phyloP scores from a whole-genome alignment of 2,888 invertebrate genomes.

The Kuschelorhynchus macadamiae region DNA sequence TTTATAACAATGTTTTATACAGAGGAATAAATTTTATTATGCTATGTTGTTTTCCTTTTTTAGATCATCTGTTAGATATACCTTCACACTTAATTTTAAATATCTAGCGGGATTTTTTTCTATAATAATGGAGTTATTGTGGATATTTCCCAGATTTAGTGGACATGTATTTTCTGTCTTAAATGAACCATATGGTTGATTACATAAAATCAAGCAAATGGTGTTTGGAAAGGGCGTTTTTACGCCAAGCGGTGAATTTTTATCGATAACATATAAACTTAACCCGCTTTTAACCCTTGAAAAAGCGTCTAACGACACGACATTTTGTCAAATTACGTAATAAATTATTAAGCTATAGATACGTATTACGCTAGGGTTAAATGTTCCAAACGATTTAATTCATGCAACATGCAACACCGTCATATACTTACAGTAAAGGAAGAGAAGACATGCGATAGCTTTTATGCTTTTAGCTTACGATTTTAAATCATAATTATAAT shows the following conservation, averaged over 20 bases:
- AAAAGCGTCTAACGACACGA: constrained; percentile 54
- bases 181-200: constrained; percentile 23
- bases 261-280: constrained; percentile 21
- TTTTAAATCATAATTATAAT: background rate
- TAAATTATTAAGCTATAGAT: constrained; percentile 65
- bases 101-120: no score
- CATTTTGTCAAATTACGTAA: constrained; percentile 64
- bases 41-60: no score
- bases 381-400: constrained; percentile 58
- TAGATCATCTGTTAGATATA: no score
- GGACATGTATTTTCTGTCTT: background rate
- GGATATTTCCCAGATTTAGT: no score
- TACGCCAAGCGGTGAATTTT: constrained; percentile 20
- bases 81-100: no score
- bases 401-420: constrained; percentile 52
- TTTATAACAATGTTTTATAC: no score
- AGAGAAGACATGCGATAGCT: constrained; percentile 29
- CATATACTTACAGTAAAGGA: constrained; percentile 14
- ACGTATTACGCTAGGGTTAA: constrained; percentile 67
- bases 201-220: constrained; percentile 32
- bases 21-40: no score
- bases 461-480: constrained; percentile 11
- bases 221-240: constrained; percentile 29
- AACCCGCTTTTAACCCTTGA: constrained; percentile 19
- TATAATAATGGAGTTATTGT: no score